Base-by-base conservation (phyloP, 2,797 vertebrate species). In the Neopelma chrysocephalum region DNA sequence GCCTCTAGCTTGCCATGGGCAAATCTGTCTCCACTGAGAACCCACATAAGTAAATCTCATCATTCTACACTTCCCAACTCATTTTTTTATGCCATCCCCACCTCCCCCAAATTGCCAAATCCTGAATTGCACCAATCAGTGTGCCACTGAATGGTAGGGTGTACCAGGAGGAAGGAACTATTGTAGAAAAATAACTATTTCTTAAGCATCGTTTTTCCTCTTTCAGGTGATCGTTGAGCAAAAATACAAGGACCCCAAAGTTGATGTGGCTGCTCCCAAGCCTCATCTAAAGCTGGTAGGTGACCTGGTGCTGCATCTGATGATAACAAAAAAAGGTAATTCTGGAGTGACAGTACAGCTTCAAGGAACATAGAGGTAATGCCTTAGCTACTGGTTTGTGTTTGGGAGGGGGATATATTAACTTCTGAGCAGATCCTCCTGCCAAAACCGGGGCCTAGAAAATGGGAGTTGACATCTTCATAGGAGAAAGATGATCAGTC, bases 281-380 rank as follows among this genome's bases (percentile, higher is more conserved):
- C 71, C 83, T 82, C 73, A 36, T 57, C 68, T 75, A 64, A 89
- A 87, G 47, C 75, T 31, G 34, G 93, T 97, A 95, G n/a, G 96
- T 97, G 56, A 85, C 17, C 38, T 70, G 27, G 12, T 82, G 40
- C 25, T 80, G 32, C 15, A 32, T 66, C 13, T 85, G 43, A 42
- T 53, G 23, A 31, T 26, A 54, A 45, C 45, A 81, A 72, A 94
- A 38, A 38, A 81, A 83, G 51, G 54, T 62, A 36, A 42, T 65
- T 79, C 43, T 70, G 48, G 16, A 73, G 42, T 72, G 15, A 62
- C 32, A 64, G 25, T 38, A 32, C 6, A 11, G 29, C 68, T 90
- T 87, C 26, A 89, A 80, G n/a, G 29, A 81, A 48, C 40, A 58
- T 6, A 54, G n/a, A 62, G 16, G 19, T 42, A 68, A 68, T 51